A percentile compares a stretch with the other conserved stretches of the same genome.
Conservation (phyloP, 1,140 invertebrate genomes). For the Gonatopus flavifemur region DNA sequence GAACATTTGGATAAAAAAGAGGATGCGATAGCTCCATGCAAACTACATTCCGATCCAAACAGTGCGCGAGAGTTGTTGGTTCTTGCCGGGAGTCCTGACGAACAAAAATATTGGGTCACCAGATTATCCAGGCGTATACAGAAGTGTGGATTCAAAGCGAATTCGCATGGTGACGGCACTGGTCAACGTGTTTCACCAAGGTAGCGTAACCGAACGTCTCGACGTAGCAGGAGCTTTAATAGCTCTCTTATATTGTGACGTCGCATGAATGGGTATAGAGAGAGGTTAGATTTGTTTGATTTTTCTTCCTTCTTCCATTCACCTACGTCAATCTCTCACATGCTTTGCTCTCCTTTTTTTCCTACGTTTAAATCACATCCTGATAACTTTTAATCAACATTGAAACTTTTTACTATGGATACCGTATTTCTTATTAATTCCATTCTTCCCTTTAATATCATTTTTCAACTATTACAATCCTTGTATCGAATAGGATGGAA, state of each 20-base stretch:
- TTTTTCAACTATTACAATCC: too few relatives aligned
- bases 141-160: conserved; percentile 90
- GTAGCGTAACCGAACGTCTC: conserved; percentile 57
- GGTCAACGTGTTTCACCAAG: conserved; percentile 68
- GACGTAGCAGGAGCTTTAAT: conserved; percentile 40
- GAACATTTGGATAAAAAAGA: conserved; percentile 90
- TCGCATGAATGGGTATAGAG: conserved; percentile 52
- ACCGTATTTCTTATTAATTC: too few relatives aligned
- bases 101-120: conserved; percentile 91
- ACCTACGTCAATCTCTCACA: too few relatives aligned
- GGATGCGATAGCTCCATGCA: conserved; percentile 82
- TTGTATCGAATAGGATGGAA: too few relatives aligned
- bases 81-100: conserved; percentile 78
- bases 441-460: too few relatives aligned
- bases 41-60: conserved; percentile 91
- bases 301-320: conserved; percentile 23
- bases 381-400: too few relatives aligned
- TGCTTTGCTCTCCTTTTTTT: too few relatives aligned
- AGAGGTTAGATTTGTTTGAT: conserved; percentile 46
- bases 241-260: conserved; percentile 49
- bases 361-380: too few relatives aligned
- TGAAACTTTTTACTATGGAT: too few relatives aligned
- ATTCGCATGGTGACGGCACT: conserved; percentile 66
- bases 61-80: conserved; percentile 90
- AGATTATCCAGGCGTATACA: conserved; percentile 89